Base-by-base conservation (phyloP, 2,888 invertebrate genomes). In the Cephus pulcher region DNA sequence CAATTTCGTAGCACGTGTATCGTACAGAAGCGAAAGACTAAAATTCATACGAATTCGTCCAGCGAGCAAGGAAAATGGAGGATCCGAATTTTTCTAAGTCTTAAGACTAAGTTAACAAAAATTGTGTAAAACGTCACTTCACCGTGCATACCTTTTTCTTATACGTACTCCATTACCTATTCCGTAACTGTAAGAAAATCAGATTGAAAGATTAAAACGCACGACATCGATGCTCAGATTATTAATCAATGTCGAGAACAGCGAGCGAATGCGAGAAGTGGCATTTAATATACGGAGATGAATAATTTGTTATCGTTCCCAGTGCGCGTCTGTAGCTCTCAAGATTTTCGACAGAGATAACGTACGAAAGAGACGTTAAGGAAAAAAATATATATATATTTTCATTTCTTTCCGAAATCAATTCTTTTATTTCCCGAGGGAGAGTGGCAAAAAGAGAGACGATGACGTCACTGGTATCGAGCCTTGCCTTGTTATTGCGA, bases 401-500 rank as follows among this genome's bases (percentile, higher is more conserved):
- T 71, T 71, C 34, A 1, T 30, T 71, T 30, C 71, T 71, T 30
- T 30, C 71, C 4, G 12, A 33, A 15, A 15, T 70, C 33, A 15
- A 33, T 71, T 71, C 15, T 30, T 71, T 34, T 34, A 33, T 71
- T 23, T 11, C 23, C 3, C 30, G 30, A 71, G 33, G 9, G 23
- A 56, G 56, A 56, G 56, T 9, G 56, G 9, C 23, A 69, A 40
- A 70, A 34, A 56, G 35, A 34, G 69, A 71, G 34, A 76, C 15
- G 74, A 73, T 40, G 35, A 69, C 34, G 56, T 70, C 75, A 75
- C 73, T 40, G 78, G 81, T 78, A 80, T 73, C 79, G 75, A 79
- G 73, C 78, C 79, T 79, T 77, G 79, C 79, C 80, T 69, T 73
- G 35, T 70, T 73, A 70, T 78, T 74, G 75, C 75, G 81, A 78